Conservation (phyloP, 2,888 invertebrate species). For the Drosophila maculinotata region DNA sequence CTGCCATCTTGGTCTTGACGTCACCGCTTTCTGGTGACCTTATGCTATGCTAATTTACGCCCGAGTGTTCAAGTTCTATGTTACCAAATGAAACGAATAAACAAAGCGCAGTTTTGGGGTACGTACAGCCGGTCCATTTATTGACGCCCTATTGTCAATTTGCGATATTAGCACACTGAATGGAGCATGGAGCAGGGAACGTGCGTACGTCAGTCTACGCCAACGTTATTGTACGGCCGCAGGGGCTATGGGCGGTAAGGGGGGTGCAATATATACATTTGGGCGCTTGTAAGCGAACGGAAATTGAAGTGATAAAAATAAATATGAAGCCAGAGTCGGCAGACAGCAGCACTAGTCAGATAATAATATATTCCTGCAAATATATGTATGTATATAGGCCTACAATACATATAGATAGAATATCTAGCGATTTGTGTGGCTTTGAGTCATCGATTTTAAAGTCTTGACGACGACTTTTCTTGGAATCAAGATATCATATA, state of each 20-base stretch:
- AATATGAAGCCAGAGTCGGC: slow-evolving; percentile 66
- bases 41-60: slow-evolving; percentile 71
- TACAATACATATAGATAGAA: too few species aligned
- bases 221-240: too few species aligned
- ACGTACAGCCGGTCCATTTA: slow-evolving; percentile 59
- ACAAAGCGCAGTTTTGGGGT: slow-evolving; percentile 34
- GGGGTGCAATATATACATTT: slow-evolving; percentile 14
- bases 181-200: too few species aligned
- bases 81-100: slow-evolving; percentile 59
- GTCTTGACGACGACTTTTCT: too few species aligned
- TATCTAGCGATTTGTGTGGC: too few species aligned
- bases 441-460: too few species aligned
- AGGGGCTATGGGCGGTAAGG: neutral
- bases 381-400: too few species aligned
- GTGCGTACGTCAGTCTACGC: slow-evolving; percentile 51
- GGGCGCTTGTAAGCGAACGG: slow-evolving; percentile 64
- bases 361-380: slow-evolving; percentile 60
- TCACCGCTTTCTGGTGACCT: slow-evolving; percentile 50
- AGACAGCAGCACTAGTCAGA: slow-evolving; percentile 33
- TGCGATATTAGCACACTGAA: slow-evolving; percentile 72
- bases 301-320: slow-evolving; percentile 79
- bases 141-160: slow-evolving; percentile 74
- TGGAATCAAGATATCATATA: too few species aligned
- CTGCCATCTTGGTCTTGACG: slow-evolving; percentile 63
- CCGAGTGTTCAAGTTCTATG: slow-evolving; percentile 53